Evolutionary conservation across 2,797 vertebrate species (phyloP), one percentile per base, ranked within the genome.

Genomic region (Chelon auratus): DNA sequence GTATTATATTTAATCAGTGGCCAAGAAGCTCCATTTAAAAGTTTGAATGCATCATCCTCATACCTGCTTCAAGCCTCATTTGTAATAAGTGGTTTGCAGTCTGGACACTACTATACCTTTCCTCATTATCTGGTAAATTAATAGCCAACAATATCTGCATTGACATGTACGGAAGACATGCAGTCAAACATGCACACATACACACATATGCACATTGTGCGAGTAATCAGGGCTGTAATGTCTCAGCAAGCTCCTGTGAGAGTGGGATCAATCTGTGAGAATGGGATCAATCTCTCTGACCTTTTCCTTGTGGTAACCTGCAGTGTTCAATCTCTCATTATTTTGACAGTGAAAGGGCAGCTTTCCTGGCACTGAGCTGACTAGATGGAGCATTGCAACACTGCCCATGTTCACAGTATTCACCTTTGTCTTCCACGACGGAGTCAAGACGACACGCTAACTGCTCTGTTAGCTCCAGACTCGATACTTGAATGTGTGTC

Each of bases 231-330:
- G 62, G 53, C 70, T 72, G 72, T 68, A 79, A 85, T 83, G 72
- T 85, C 74, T 87, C 66, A 84, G 80, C 75, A 75, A 80, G 78
- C 59, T 83, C 75, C 76, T 77, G 61, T 69, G 77, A 74, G 82
- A 84, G 54, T 36, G 14, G 59, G 80, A 89, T 89, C 84, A 89
- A 72, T 89, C 85, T 68, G 40, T 58, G 72, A 70, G 76, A 86
- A 70, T 55, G 43, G 72, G 87, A 92, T 94, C 91, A 91, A 91
- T 91, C 85, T 85, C 20, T 78, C 72, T 89, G 90, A 92, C 90
- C 89, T 92, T 92, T 91, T 82, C 66, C 74, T 78, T 54, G 57
- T 80, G 81, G 68, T 83, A 84, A 84, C 87, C 79, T 85, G 75
- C 82, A 50, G 84, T 79, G 86, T 78, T 89, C 82, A 78, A 39